Conservation (phyloP, 2,888 invertebrate species). For the Rotaria magnacalcarata region DNA sequence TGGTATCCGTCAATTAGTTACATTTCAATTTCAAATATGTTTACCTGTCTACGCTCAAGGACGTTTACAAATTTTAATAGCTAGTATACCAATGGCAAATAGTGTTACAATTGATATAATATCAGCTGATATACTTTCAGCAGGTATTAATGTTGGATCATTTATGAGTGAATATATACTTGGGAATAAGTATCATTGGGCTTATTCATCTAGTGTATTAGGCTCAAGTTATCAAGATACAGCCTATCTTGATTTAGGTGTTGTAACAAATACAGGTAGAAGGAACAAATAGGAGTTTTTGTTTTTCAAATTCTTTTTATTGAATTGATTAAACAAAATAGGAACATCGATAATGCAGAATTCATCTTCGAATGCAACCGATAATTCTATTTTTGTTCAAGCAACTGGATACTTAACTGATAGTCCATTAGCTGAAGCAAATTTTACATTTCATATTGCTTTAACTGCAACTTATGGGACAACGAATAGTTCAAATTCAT, state of each 20-base stretch:
- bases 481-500: constrained; percentile 49
- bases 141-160: constrained; percentile 41
- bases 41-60: neutral
- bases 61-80: neutral
- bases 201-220: constrained; percentile 1
- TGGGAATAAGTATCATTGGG: constrained; percentile 23
- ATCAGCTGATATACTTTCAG: constrained; percentile 18
- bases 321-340: constrained; percentile 2
- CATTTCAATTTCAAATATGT: neutral
- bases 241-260: constrained; percentile 50
- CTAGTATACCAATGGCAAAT: neutral
- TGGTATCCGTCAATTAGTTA: neutral
- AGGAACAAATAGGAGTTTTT: neutral
- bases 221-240: constrained; percentile 50
- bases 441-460: constrained; percentile 48
- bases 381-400: constrained; percentile 50
- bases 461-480: constrained; percentile 49
- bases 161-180: constrained; percentile 37
- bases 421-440: constrained; percentile 47
- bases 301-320: too few relatives aligned
- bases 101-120: neutral
- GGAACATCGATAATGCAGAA: constrained; percentile 47
- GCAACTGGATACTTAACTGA: constrained; percentile 52
- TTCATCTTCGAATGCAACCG: constrained; percentile 48
- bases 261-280: constrained; percentile 54